Percentiles rank a stretch among this genome's conserved stretches.
phyloP scores from a whole-genome alignment of 2,113 vertebrate genomes.

The Brachyhypopomus gauderio region DNA sequence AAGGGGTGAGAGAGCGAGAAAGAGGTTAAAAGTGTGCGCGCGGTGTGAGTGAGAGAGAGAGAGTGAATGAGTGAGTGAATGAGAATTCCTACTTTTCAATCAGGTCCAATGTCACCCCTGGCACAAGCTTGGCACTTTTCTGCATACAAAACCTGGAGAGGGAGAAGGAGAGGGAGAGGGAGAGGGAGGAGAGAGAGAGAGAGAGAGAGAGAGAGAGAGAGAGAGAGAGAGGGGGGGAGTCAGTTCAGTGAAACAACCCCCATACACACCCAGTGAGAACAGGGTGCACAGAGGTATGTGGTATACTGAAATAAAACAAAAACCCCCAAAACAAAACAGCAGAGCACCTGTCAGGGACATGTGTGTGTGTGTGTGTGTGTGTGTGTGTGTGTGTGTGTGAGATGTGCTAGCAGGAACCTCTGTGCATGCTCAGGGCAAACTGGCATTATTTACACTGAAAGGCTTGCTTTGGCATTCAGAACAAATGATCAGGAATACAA shows the following conservation, averaged over 20 bases:
- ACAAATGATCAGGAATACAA: slow-evolving; percentile 3
- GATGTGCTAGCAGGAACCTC: too few relatives aligned
- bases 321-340: too few relatives aligned
- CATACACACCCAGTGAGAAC: not conserved
- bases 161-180: not conserved
- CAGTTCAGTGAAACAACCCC: too few relatives aligned
- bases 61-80: too few relatives aligned
- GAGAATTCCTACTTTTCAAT: slow-evolving; percentile 92
- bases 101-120: slow-evolving; percentile 96
- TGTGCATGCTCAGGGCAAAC: not conserved
- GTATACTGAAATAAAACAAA: too few relatives aligned
- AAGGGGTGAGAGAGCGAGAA: not conserved
- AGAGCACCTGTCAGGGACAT: too few relatives aligned
- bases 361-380: not conserved
- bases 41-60: not conserved
- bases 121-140: slow-evolving; percentile 95
- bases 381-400: not conserved
- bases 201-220: not conserved
- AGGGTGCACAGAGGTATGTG: not conserved
- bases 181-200: not conserved
- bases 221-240: not conserved
- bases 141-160: slow-evolving; percentile 95
- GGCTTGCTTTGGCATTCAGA: not conserved
- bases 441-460: slow-evolving; percentile 2
- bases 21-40: not conserved